phyloP scores from a whole-genome alignment of 2,797 vertebrate genomes.

The Chloroceryle inda region DNA sequence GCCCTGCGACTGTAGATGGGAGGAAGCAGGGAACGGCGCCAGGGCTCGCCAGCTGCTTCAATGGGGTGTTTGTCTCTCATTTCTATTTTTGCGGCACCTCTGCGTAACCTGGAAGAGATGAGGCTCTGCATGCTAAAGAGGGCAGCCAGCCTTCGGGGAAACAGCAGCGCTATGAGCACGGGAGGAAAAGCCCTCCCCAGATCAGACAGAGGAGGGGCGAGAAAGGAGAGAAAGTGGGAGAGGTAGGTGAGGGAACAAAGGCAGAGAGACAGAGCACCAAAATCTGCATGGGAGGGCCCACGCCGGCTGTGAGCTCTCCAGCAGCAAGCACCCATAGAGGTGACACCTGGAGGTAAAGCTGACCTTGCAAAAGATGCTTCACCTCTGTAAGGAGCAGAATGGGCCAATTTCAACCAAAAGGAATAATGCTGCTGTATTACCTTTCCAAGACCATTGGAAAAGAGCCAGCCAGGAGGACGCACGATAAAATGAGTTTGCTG shows the following conservation, averaged over 20 bases:
- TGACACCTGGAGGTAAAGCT: background rate
- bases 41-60: constrained; percentile 69
- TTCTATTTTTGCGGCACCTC: constrained; percentile 73
- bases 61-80: constrained; percentile 64
- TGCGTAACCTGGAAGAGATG: constrained; percentile 66
- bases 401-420: background rate
- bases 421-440: background rate
- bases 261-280: background rate
- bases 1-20: constrained; percentile 39
- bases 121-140: constrained; percentile 71
- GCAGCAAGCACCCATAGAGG: background rate
- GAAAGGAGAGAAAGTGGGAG: constrained; percentile 27
- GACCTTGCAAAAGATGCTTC: background rate
- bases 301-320: accelerated
- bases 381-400: background rate
- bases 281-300: background rate
- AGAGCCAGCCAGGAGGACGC: background rate
- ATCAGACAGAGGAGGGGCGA: background rate
- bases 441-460: background rate
- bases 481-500: background rate
- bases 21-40: constrained; percentile 57
- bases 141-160: constrained; percentile 45
- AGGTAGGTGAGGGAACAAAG: constrained; percentile 52
- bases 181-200: constrained; percentile 21
- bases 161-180: background rate